These are phyloP conservation scores for Orgyia antiqua DNA, from an alignment of 2,888 invertebrate species.

Conservation along the genomic window DNA sequence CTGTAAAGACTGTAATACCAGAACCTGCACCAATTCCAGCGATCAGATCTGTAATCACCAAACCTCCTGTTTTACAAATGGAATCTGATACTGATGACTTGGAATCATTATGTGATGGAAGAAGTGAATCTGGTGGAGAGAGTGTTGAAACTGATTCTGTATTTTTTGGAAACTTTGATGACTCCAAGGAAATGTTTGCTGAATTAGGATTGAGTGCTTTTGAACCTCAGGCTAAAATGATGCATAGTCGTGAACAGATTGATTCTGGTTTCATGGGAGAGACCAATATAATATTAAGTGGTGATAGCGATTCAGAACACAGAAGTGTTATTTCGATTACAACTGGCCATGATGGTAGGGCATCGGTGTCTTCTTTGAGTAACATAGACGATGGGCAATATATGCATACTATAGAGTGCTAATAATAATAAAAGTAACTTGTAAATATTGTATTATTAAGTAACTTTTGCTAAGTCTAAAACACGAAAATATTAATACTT, in stretches of 20 bases:
- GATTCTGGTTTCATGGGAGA: conserved; percentile 70
- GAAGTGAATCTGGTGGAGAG: conserved; percentile 91
- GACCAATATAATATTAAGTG: conserved; percentile 67
- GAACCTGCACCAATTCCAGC: conserved; percentile 36
- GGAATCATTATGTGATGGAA: conserved; percentile 86
- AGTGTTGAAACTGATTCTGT: conserved; percentile 93
- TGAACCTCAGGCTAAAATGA: conserved; percentile 39
- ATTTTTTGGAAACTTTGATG: conserved; percentile 85
- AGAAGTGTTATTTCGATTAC: conserved; percentile 70
- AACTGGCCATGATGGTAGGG: conserved; percentile 55
- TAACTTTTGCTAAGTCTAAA: too few species aligned
- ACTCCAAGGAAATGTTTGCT: conserved; percentile 60
- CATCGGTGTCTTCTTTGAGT: conserved; percentile 50
- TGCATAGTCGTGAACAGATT: conserved; percentile 53
- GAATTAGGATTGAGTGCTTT: conserved; percentile 52
- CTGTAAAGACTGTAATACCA: conserved; percentile 38
- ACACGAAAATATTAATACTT: too few species aligned
- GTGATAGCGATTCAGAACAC: conserved; percentile 71
- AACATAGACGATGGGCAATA: conserved; percentile 58
- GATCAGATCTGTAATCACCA: conserved; percentile 32
- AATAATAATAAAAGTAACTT: too few species aligned
- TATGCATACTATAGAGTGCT: conserved; percentile 61
- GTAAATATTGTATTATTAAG: too few species aligned
- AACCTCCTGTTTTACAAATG: conserved; percentile 47
- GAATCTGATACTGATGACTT: conserved; percentile 84